Percentiles rank a stretch among this genome's conserved stretches.
Conservation (phyloP, 2,888 invertebrate species). For the Liposcelis brunnea region DNA sequence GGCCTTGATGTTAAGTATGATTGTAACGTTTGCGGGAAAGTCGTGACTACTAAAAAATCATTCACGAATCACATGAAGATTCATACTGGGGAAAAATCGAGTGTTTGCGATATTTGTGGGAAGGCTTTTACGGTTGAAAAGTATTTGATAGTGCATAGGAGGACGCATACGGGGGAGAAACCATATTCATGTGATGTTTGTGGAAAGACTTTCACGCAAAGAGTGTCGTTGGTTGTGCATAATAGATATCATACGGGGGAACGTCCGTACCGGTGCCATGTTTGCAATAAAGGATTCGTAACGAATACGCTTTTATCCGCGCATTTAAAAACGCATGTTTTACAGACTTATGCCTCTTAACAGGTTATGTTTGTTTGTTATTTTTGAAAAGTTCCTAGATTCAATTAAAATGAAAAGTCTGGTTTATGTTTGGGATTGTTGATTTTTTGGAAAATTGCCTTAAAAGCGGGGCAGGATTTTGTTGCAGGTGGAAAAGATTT, state of each 20-base stretch:
- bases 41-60: neutral
- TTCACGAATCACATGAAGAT: slow-evolving; percentile 1
- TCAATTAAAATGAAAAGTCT: too few relatives aligned
- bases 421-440: too few relatives aligned
- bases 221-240: slow-evolving; percentile 65
- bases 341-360: too few relatives aligned
- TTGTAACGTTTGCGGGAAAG: neutral
- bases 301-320: neutral
- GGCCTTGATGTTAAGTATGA: neutral
- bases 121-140: slow-evolving; percentile 1
- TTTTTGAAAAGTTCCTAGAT: too few relatives aligned
- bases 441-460: too few relatives aligned
- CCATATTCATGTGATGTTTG: slow-evolving; percentile 60
- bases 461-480: too few relatives aligned
- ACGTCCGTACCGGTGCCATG: slow-evolving; percentile 60
- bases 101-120: slow-evolving; percentile 4
- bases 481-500: too few relatives aligned
- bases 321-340: neutral
- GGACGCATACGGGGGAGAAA: slow-evolving; percentile 56
- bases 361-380: too few relatives aligned
- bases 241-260: slow-evolving; percentile 66
- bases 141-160: slow-evolving; percentile 41
- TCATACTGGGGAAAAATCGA: slow-evolving; percentile 4
- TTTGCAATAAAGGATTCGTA: slow-evolving; percentile 62
- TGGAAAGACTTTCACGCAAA: slow-evolving; percentile 62